Evolutionary conservation across 2,797 vertebrate genomes (phyloP).

Genomic region (Rhynchotus rufescens): DNA sequence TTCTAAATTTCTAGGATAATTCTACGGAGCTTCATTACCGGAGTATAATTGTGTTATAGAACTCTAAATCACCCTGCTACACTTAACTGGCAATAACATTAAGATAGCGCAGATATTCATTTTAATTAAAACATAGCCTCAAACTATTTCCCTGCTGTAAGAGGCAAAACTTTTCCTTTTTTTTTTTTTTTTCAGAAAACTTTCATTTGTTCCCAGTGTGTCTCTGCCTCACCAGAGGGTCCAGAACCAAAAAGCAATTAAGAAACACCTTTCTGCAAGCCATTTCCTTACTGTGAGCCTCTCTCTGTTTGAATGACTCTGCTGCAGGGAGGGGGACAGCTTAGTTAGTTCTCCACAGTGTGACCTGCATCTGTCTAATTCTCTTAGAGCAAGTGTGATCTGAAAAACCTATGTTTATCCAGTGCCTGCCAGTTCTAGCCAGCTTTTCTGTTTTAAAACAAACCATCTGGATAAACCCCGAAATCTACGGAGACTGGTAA

Average conservation of each 20-base stretch:
- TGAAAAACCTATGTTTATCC: not conserved
- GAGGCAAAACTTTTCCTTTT: constrained; percentile 74
- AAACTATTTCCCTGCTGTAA: constrained; percentile 81
- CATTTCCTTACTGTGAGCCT: not conserved
- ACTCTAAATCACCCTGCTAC: constrained; percentile 85
- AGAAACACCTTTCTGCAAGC: constrained; percentile 62
- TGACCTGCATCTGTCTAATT: not conserved
- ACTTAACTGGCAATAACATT: constrained; percentile 88
- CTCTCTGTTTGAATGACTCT: not conserved
- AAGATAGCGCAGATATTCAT: constrained; percentile 86
- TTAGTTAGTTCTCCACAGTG: not conserved
- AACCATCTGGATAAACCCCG: not conserved
- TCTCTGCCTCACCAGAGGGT: constrained; percentile 58
- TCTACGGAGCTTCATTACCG: constrained; percentile 84
- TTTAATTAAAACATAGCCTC: constrained; percentile 88
- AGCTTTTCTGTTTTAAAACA: not conserved
- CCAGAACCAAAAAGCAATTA: constrained; percentile 71
- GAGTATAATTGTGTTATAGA: constrained; percentile 85
- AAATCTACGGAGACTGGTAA: not conserved
- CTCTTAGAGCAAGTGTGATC: not conserved
- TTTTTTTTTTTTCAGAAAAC: constrained; percentile 13
- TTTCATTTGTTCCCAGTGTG: constrained; percentile 67
- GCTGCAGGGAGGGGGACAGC: not conserved
- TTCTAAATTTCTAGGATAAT: constrained; percentile 85
- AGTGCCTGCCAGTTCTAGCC: not conserved